Evolutionary conservation across 2,888 invertebrate species (phyloP).

Genomic region (Lottia gigantea): DNA sequence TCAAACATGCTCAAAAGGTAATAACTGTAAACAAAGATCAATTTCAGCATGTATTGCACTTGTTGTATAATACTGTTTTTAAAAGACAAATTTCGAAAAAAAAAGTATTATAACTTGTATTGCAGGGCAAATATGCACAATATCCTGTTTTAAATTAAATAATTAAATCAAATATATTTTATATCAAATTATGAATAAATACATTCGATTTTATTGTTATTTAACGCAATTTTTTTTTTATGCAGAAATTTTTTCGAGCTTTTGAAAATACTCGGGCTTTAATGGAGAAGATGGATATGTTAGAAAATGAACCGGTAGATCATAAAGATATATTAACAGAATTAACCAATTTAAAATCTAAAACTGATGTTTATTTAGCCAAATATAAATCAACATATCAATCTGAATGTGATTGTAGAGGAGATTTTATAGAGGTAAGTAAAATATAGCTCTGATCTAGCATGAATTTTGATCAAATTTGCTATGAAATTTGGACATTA

Average conservation of each 20-base stretch:
- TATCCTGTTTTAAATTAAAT: too few relatives aligned
- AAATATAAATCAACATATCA: constrained; percentile 3
- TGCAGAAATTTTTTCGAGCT: not conserved
- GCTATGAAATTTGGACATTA: too few relatives aligned
- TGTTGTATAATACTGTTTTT: too few relatives aligned
- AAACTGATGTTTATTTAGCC: constrained; percentile 4
- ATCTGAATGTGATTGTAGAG: not conserved
- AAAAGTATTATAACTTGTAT: too few relatives aligned
- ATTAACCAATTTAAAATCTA: constrained; percentile 3
- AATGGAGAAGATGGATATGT: not conserved
- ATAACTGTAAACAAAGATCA: too few relatives aligned
- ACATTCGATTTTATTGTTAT: too few relatives aligned
- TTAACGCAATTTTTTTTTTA: not conserved
- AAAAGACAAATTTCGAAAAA: too few relatives aligned
- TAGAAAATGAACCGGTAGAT: not conserved
- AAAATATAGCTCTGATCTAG: not conserved
- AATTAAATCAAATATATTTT: not conserved
- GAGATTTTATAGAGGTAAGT: not conserved
- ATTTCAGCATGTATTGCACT: too few relatives aligned
- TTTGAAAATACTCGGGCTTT: not conserved
- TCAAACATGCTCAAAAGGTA: constrained; percentile 4
- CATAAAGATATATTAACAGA: not conserved
- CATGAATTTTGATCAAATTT: too few relatives aligned
- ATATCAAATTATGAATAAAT: not conserved
- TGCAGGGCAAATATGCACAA: too few relatives aligned